Base-by-base conservation (phyloP, 2,113 vertebrate genomes). In the Rhinopithecus roxellana region DNA sequence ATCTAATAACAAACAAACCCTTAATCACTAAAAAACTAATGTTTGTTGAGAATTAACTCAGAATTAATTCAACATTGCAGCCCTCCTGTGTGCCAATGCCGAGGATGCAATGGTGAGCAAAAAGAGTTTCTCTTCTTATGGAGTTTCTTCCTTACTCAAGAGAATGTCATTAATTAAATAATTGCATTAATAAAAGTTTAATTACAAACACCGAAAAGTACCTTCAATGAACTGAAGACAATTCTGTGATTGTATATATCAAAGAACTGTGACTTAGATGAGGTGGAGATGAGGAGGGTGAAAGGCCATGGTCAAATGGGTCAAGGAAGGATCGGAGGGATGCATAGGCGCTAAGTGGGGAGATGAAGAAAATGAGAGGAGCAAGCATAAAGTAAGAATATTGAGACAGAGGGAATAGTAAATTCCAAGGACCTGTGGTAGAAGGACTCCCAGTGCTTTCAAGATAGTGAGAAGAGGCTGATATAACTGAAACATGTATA, bases 21-120 rank as follows among this genome's bases (percentile, higher is more conserved):
- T 80, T 90, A 88, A n/a, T 78, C 70, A 96, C 30, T 52, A 25
- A 52, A 89, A 94, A 50, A 72, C 25, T 59, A 79, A 48, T 70
- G n/a, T 17, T 45, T 72, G 17, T 32, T 72, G 32, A 55, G 6
- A 32, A 93, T 95, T 80, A 94, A 69, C 23, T 75, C 27, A 40
- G 18, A 32, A 90, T 95, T 70, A 92, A 69, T 27, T 89, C 27
- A 40, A 14, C 70, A 87, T 3, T 64, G 18, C 18, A 70, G 4
- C 16, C 30, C 5, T 96, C n/a, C 13, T n/a, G 5, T 43, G 11
- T 67, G 43, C 88, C 57, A 40, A 70, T 38, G 13, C 55, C 92
- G 17, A 75, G 69, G 45, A 80, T 81, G 12, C 17, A 61, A 8
- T 17, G 22, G 6, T 50, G 30, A 92, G 0, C 23, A 92, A 92